Evolutionary conservation across 2,888 invertebrate species (phyloP), one percentile per base, ranked within the genome.

Genomic region (Ptilodon capucinus): DNA sequence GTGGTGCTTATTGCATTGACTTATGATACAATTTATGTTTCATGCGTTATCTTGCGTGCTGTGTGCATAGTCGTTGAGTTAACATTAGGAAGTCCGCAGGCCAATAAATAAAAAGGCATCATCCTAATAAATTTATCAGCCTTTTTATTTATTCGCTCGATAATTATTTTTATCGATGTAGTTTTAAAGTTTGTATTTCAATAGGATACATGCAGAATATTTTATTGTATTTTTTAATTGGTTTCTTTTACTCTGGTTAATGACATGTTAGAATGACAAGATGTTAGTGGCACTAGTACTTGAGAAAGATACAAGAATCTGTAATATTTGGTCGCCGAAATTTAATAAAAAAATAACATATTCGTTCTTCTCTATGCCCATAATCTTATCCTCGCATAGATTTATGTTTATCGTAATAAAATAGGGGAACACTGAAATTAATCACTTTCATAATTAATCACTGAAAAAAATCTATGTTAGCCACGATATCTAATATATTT

Each of bases 391-490:
- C 39, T 32, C 46, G 50, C 57, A 64, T 51, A 51, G 44, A 35
- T 32, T 55, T 55, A 48, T 4, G 11, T 52, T 60, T 55, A 19
- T 55, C 50, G 7, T 2, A 28, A 11, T 9, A 25, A 25, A 25
- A 28, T n/a, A 44, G n/a, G n/a, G n/a, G n/a, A 53, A 28, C 39
- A 40, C 54, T 44, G 44, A 40, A 51, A 66, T 72, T 72, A 71
- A 64, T 71, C 48, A 70, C 71, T 65, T 60, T 52, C 21, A 58
- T 52, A 79, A 86, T 87, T 89, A 87, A 82, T 85, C 80, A 87
- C 84, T 80, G 48, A 65, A 71, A 79, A 79, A 79, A 70, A 68
- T 76, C 86, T 89, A 91, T 89, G 90, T 91, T 91, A 91, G 90
- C 87, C 89, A 90, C 90, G 86, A 14, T 75, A 63, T 81, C 83